Evolutionary conservation across 2,888 invertebrate species (phyloP).

Genomic region (Tetragnatha montana): DNA sequence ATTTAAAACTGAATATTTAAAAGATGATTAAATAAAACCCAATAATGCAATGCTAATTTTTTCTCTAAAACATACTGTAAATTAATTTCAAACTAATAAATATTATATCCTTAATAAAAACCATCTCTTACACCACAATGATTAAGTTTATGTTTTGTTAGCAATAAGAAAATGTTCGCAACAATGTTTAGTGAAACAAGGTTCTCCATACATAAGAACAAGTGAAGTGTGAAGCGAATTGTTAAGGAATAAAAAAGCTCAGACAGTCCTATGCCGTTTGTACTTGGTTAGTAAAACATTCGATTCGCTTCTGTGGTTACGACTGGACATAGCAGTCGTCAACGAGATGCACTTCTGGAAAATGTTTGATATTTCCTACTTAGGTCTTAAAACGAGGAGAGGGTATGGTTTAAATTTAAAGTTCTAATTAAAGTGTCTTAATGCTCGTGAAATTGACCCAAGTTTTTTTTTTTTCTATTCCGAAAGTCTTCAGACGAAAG

Average conservation of each 20-base stretch:
- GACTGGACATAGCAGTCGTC: not conserved
- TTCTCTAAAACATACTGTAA: too few relatives aligned
- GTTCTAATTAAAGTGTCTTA: not conserved
- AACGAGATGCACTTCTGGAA: not conserved
- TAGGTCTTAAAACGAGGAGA: not conserved
- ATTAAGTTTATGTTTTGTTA: too few relatives aligned
- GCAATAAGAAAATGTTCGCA: not conserved
- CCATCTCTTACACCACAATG: too few relatives aligned
- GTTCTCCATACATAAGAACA: not conserved
- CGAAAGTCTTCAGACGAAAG: not conserved
- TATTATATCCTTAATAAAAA: too few relatives aligned
- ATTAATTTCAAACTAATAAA: too few relatives aligned
- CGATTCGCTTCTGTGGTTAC: conserved; percentile 7
- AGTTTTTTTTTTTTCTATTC: not conserved
- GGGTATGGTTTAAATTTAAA: not conserved
- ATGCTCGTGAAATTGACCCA: not conserved
- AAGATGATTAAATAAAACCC: too few relatives aligned
- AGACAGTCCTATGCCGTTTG: conserved; percentile 3
- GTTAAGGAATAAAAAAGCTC: not conserved
- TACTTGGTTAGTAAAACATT: conserved; percentile 5
- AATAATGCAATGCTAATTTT: too few relatives aligned
- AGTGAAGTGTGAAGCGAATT: not conserved
- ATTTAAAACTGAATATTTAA: too few relatives aligned
- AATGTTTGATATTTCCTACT: not conserved
- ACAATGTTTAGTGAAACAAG: not conserved